These are phyloP conservation scores for Anguilla pacifica DNA, from an alignment of 2,797 vertebrate species.

Conservation along the genomic window DNA sequence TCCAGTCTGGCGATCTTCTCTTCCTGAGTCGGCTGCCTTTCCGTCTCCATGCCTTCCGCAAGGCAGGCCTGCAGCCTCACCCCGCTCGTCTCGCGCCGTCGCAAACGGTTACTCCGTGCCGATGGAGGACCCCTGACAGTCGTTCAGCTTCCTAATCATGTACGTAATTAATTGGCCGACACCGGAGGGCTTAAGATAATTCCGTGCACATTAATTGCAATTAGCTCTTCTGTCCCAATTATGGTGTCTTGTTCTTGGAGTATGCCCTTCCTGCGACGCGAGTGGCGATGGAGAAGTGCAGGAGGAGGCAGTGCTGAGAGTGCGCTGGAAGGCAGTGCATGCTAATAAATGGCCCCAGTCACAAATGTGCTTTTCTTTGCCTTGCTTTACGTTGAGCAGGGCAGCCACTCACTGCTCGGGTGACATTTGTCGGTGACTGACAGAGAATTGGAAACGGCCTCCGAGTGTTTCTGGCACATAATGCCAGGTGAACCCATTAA, in stretches of 20 bases:
- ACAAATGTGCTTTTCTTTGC: not conserved
- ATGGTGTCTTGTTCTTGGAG: slow-evolving; percentile 3
- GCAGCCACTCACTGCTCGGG: not conserved
- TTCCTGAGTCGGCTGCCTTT: not conserved
- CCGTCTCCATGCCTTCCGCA: not conserved
- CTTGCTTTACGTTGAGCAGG: not conserved
- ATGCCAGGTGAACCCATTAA: not conserved
- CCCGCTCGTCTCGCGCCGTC: not conserved
- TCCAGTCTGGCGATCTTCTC: not conserved
- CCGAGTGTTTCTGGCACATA: not conserved
- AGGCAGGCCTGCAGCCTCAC: not conserved
- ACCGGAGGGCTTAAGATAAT: slow-evolving; percentile 30
- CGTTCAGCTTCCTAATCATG: slow-evolving; percentile 25
- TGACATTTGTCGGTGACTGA: not conserved
- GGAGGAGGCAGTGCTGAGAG: not conserved
- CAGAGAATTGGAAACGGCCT: not conserved
- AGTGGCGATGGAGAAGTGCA: not conserved
- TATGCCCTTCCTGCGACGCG: slow-evolving; percentile 6
- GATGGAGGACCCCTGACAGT: slow-evolving; percentile 25
- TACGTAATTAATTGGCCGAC: slow-evolving; percentile 31
- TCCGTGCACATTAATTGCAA: slow-evolving; percentile 27
- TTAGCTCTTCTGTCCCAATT: slow-evolving; percentile 36
- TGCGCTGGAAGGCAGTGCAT: not conserved
- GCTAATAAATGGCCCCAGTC: not conserved
- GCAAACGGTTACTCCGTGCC: not conserved